Conservation (phyloP, 2,888 invertebrate genomes). For the Bombylius discolor region DNA sequence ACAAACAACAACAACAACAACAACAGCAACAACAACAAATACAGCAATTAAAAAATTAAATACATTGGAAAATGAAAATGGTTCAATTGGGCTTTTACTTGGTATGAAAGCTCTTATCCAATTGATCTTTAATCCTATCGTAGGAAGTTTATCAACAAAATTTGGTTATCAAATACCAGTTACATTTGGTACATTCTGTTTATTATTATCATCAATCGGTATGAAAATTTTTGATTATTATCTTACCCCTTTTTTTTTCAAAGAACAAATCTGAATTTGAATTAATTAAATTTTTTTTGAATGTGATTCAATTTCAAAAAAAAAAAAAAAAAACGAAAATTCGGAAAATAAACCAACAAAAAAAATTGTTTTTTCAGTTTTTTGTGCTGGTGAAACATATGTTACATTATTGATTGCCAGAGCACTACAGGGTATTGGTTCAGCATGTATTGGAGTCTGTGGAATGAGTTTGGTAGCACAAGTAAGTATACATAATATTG, state of each 20-base stretch:
- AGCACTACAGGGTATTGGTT: conserved; percentile 66
- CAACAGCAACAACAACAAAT: neutral
- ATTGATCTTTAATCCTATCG: conserved; percentile 59
- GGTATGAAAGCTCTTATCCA: conserved; percentile 73
- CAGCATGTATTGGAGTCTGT: conserved; percentile 64
- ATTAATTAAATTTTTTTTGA: too few relatives aligned
- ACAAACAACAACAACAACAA: neutral
- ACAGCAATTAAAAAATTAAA: neutral
- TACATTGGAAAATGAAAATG: conserved; percentile 45
- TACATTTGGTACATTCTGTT: conserved; percentile 52
- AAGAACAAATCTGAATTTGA: conserved; percentile 18
- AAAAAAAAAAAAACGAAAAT: too few relatives aligned
- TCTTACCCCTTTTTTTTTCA: too few relatives aligned
- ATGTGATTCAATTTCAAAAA: too few relatives aligned
- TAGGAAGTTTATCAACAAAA: conserved; percentile 53
- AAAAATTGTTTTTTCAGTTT: conserved; percentile 41
- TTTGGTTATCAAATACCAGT: conserved; percentile 56
- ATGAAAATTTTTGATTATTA: conserved; percentile 19
- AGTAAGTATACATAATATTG: conserved; percentile 23
- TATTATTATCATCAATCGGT: conserved; percentile 55
- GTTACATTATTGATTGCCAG: conserved; percentile 55
- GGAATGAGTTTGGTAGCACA: conserved; percentile 69
- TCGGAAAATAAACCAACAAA: too few relatives aligned
- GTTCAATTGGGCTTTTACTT: conserved; percentile 51
- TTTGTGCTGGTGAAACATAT: conserved; percentile 61